These are phyloP conservation scores for Lepas anatifera DNA, from an alignment of 2,888 invertebrate genomes.

Conservation along the genomic window DNA sequence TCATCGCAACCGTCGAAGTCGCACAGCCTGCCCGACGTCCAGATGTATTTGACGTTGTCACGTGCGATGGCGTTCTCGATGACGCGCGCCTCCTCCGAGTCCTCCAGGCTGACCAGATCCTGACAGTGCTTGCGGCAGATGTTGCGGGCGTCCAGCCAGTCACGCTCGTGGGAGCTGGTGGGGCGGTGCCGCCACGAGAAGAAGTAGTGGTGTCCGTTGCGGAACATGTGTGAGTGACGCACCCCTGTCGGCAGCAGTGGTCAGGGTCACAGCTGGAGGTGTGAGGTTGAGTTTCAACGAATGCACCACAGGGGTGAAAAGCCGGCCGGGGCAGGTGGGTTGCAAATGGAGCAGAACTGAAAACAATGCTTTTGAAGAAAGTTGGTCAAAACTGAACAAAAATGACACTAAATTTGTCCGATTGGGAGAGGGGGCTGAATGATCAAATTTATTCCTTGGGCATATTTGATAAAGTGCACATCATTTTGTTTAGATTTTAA, in stretches of 20 bases:
- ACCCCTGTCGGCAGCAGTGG: not conserved
- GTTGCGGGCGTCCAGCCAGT: slow-evolving; percentile 25
- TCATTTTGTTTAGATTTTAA: no score
- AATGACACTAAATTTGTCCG: no score
- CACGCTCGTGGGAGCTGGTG: slow-evolving; percentile 23
- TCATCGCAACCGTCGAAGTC: slow-evolving; percentile 84
- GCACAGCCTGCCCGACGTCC: slow-evolving; percentile 85
- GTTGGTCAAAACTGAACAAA: no score
- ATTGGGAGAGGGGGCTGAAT: no score
- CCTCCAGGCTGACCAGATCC: slow-evolving; percentile 24
- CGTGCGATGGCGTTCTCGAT: slow-evolving; percentile 17
- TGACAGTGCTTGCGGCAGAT: slow-evolving; percentile 26
- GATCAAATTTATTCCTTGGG: no score
- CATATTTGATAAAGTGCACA: no score
- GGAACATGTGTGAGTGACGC: slow-evolving; percentile 21
- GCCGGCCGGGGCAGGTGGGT: no score
- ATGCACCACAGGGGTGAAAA: no score
- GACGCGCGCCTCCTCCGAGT: slow-evolving; percentile 21
- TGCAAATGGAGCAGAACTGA: no score
- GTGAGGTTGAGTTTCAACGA: no score
- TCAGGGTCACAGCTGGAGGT: no score
- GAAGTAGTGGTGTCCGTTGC: slow-evolving; percentile 25
- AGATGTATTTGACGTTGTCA: slow-evolving; percentile 48
- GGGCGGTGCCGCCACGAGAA: slow-evolving; percentile 25
- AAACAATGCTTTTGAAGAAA: no score